Conservation (phyloP, 2,888 invertebrate species). For the Belgica antarctica region DNA sequence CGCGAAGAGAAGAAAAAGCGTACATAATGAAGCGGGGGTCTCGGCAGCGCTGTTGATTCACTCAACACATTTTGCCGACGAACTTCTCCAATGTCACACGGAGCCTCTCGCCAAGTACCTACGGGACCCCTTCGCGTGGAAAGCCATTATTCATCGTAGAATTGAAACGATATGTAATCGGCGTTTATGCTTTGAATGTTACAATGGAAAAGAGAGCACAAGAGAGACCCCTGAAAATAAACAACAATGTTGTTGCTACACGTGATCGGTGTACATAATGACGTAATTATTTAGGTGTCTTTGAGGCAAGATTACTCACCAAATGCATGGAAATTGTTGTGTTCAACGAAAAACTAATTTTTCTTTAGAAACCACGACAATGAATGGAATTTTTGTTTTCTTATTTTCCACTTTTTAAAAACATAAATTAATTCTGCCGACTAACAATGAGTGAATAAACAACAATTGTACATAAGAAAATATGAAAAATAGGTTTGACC, state of each 20-base stretch:
- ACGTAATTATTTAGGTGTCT: constrained; percentile 37
- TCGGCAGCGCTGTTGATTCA: constrained; percentile 36
- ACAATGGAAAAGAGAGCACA: constrained; percentile 10
- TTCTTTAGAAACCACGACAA: constrained; percentile 16
- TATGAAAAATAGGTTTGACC: neutral
- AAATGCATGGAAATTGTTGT: neutral
- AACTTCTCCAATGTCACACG: constrained; percentile 33
- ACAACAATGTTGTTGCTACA: constrained; percentile 15
- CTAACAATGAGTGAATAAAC: too few relatives aligned
- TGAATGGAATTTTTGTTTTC: constrained; percentile 16
- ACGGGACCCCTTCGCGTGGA: neutral
- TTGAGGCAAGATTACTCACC: constrained; percentile 5
- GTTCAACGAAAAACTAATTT: constrained; percentile 5
- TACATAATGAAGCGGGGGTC: constrained; percentile 21
- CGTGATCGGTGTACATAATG: constrained; percentile 40
- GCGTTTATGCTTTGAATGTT: neutral
- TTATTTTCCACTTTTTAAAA: neutral
- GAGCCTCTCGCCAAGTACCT: neutral
- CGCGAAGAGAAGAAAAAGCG: constrained; percentile 12
- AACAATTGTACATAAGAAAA: constrained; percentile 20
- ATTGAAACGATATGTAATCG: neutral
- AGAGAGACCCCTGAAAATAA: constrained; percentile 1
- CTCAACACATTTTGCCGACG: constrained; percentile 31
- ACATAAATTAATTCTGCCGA: constrained; percentile 9
- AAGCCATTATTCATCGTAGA: constrained; percentile 15